Evolutionary conservation across 1,140 invertebrate genomes (phyloP), one percentile per base, ranked within the genome.

Genomic region (Tetramorium parvispinum): DNA sequence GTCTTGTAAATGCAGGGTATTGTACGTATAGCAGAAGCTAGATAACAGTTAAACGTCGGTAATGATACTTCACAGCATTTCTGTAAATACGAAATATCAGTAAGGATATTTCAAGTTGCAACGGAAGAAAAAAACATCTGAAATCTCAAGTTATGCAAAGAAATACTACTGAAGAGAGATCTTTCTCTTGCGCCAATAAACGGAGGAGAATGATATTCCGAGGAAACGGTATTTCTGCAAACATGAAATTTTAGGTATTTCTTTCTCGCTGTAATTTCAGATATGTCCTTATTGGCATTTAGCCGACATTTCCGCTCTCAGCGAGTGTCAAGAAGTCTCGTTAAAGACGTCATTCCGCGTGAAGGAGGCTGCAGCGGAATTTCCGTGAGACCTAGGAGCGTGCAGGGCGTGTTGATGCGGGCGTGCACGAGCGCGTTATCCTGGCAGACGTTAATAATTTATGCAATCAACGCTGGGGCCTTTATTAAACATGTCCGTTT

Each of bases 401-500:
- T 32, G 66, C 16, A 8, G 61, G 5, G 53, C 63, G n/a, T 79
- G 77, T 79, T 61, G 53, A 73, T 73, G 40, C 61, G 13, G 57
- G 55, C 71, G 32, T 16, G 32, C 76, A 32, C 18, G 27, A 13
- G 43, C 21, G 37, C 21, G 71, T 70, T 59, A 46, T 40, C 0
- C 59, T 40, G 16, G 70, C 18, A 59, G 70, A 88, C 73, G 87
- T 88, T 89, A 89, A 89, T 89, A 89, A 89, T 89, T 88, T 88
- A 88, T 78, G 75, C 88, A 88, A 89, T 89, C 87, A 88, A 89
- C 88, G 53, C 87, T 13, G 8, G 55, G 73, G 63, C 32, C 73
- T 59, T 83, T 83, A 83, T 83, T 83, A 83, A 83, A 83, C 79
- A 86, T 81, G 88, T 88, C 65, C 65, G 82, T 85, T 75, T 85